Base-by-base conservation (phyloP, 2,888 invertebrate species). In the Seira musarum region DNA sequence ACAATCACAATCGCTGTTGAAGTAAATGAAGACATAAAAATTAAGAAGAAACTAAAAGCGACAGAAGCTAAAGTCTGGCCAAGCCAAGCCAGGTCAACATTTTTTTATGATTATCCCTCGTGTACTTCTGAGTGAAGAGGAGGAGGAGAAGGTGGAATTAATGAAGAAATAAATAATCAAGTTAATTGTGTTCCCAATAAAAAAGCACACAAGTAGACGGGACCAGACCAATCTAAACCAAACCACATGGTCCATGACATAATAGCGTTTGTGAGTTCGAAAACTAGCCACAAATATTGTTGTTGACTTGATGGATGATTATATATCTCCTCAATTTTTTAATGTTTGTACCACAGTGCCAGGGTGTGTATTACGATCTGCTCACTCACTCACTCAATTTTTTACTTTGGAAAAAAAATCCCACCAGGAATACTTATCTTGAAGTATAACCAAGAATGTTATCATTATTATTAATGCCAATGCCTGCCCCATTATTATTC, bases 151-250 rank as follows among this genome's bases (percentile, higher is more conserved):
- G 70, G 71, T 49, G 77, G 73, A 75, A 69, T 80, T 74, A 80
- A 74, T 74, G 75, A 75, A 71, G 75, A 74, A 80, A 70, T 74
- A 71, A 77, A 77, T 77, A 77, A 77, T 80, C 72, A 74, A 73
- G 57, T 64, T 72, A 73, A 73, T 73, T 65, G 72, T 71, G 64
- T 49, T 71, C 70, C 77, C 67, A 79, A 72, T 66, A 73, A 73
- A 71, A 70, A 79, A 72, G 30, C 71, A 71, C 17, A 68, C 19
- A 25, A 25, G 46, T 25, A 17, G 30, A 40, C 64, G 22, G 22
- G 30, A 66, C 35, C 19, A 66, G 21, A 64, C 35, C 25, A 25
- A 30, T 13, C 1, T 35, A 3, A 35, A 17, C 5, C 57, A 57
- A 6, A n/a, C 40, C 40, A 40, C 40, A 63, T 49, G 65, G 73